Base-by-base conservation (phyloP, 2,113 vertebrate genomes). In the Rutilus rutilus region DNA sequence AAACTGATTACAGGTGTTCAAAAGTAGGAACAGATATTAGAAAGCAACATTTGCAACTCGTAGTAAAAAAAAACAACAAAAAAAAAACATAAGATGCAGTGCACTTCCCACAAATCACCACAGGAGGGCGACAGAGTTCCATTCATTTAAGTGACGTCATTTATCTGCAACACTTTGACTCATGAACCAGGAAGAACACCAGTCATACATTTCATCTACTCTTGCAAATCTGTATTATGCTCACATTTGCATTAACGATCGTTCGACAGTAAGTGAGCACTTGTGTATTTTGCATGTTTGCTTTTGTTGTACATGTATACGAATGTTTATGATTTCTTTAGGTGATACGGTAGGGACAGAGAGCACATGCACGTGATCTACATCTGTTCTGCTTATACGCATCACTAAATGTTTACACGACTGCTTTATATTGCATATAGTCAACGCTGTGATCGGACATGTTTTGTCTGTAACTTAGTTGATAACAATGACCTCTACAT, bases 241-340 rank as follows among this genome's bases (percentile, higher is more conserved):
- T 94, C 30, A 93, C 92, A 1, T 94, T 95, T 47, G 94, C 90
- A 60, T 84, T 95, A 79, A 95, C 94, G 2, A 27, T 95, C 19
- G 62, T 95, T 19, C 89, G 94, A 87, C 94, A 95, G 94, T 95
- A 94, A 94, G 94, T 93, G 36, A 21, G 11, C 25, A 23, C 27
- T 17, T 62, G 30, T 27, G 42, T 27, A 0, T 33, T 6, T 14
- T 65, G 60, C 14, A 1, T 71, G 36, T 19, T 27, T 73, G 73
- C 23, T 33, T 57, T 33, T 33, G 50, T 60, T 59, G 42, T 42
- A 14, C 3, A 59, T 82, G 71, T 9, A 27, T 39, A 25, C 15
- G 8, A 27, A 33, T 71, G 57, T 6, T 33, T 0, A 42, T 47
- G 7, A 30, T 21, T 45, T n/a, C 1, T 47, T 57, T 84, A 6